phyloP scores from a whole-genome alignment of 2,797 vertebrate species.

The Heterohyrax brucei region DNA sequence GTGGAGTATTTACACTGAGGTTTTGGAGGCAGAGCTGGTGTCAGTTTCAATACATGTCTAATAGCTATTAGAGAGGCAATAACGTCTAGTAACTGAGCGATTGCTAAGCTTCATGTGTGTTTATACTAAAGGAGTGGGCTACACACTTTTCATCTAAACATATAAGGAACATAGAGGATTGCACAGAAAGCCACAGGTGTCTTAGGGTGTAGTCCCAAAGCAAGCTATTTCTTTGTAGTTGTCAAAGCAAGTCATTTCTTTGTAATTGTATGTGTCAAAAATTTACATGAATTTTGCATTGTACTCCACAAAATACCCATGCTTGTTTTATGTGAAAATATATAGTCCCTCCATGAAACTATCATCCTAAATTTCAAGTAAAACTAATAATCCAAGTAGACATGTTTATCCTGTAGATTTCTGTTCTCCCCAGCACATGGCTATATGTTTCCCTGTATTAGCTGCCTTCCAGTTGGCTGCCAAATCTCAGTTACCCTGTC shows the following conservation, averaged over 20 bases:
- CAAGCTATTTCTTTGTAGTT: background rate
- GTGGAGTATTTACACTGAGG: background rate
- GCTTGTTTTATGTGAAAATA: slow-evolving; percentile 7
- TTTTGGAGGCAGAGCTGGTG: background rate
- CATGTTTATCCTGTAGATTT: background rate
- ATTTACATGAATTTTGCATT: slow-evolving; percentile 23
- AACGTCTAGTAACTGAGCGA: background rate
- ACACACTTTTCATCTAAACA: background rate
- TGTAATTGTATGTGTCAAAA: slow-evolving; percentile 41
- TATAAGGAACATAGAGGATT: background rate
- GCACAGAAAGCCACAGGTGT: background rate
- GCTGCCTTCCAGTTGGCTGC: background rate
- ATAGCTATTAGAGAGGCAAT: background rate
- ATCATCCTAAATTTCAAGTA: background rate
- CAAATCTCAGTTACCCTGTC: background rate
- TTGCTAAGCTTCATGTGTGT: background rate
- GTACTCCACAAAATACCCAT: slow-evolving; percentile 31
- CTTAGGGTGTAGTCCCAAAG: background rate
- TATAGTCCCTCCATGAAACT: background rate
- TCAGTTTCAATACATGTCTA: background rate
- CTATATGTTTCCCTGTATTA: background rate
- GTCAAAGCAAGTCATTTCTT: background rate
- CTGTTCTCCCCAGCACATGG: background rate
- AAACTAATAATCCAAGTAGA: background rate
- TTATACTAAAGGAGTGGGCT: background rate